A percentile compares a stretch with the other conserved stretches of the same genome.
Evolutionary conservation across 2,888 invertebrate species (phyloP).

Genomic region (Tryphoninae sp.): DNA sequence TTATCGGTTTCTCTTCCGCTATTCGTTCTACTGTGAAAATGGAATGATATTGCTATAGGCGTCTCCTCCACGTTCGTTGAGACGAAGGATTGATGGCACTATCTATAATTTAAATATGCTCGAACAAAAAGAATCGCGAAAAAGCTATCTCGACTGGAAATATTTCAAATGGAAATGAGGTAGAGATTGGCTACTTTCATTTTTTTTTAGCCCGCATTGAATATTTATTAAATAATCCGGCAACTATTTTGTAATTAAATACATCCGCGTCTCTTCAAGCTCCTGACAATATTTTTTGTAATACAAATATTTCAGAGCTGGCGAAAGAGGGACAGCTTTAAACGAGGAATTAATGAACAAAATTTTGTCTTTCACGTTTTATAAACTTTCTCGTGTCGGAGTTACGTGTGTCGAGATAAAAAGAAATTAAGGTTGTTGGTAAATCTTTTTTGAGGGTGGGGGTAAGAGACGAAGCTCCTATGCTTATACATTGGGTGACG

Average conservation of each 20-base stretch:
- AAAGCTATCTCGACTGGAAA: not conserved
- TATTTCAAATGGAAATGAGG: not conserved
- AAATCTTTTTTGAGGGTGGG: too few relatives aligned
- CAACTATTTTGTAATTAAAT: slow-evolving; percentile 2
- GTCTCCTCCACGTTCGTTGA: not conserved
- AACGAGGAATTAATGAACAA: not conserved
- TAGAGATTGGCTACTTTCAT: not conserved
- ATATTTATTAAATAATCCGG: slow-evolving; percentile 4
- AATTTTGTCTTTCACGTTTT: not conserved
- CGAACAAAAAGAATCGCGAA: not conserved
- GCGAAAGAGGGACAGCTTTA: not conserved
- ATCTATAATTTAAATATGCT: slow-evolving; percentile 39
- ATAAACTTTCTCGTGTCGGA: not conserved
- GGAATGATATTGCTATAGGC: slow-evolving; percentile 28
- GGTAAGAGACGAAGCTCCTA: too few relatives aligned
- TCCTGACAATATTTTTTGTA: not conserved
- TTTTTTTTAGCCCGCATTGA: not conserved
- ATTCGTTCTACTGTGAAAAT: slow-evolving; percentile 44
- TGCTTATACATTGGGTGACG: too few relatives aligned
- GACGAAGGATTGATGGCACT: slow-evolving; percentile 25
- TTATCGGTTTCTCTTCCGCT: slow-evolving; percentile 23
- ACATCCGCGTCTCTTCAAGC: not conserved
- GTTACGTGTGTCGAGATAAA: not conserved
- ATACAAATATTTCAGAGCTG: not conserved
- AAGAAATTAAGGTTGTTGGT: too few relatives aligned